These are phyloP conservation scores for Cerceris ruficornis DNA, from an alignment of 2,888 invertebrate species.

Conservation along the genomic window DNA sequence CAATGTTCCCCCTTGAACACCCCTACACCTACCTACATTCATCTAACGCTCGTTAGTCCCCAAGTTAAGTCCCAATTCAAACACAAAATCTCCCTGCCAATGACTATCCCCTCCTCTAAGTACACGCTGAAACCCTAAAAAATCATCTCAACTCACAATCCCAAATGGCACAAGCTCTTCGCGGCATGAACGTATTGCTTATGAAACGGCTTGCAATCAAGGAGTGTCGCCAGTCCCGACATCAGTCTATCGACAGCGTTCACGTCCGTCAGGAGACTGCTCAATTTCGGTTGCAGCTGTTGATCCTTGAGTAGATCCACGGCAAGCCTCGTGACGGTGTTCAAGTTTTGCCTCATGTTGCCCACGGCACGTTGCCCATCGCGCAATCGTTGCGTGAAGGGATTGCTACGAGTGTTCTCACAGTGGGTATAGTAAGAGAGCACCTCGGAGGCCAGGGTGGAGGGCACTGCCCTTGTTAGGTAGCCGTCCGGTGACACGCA, in stretches of 20 bases:
- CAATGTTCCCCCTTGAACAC: too few species aligned
- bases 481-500: conserved; percentile 93
- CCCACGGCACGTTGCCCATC: conserved; percentile 88
- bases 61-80: too few species aligned
- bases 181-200: conserved; percentile 91
- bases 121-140: too few species aligned
- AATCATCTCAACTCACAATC: conserved; percentile 83
- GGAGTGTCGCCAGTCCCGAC: conserved; percentile 85
- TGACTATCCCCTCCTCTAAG: too few species aligned
- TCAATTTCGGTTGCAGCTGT: conserved; percentile 87
- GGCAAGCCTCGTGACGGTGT: conserved; percentile 82
- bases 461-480: conserved; percentile 82
- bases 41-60: too few species aligned
- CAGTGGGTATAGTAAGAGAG: conserved; percentile 92
- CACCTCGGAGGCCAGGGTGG: conserved; percentile 82
- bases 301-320: conserved; percentile 83
- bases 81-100: too few species aligned
- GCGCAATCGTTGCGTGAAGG: conserved; percentile 91
- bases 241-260: conserved; percentile 89
- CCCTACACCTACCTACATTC: too few species aligned
- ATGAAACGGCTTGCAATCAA: conserved; percentile 93
- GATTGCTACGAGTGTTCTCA: conserved; percentile 90
- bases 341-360: conserved; percentile 83
- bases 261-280: conserved; percentile 89
- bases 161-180: conserved; percentile 91